phyloP scores from a whole-genome alignment of 2,888 invertebrate genomes.

The Sinohyriopsis cumingii region DNA sequence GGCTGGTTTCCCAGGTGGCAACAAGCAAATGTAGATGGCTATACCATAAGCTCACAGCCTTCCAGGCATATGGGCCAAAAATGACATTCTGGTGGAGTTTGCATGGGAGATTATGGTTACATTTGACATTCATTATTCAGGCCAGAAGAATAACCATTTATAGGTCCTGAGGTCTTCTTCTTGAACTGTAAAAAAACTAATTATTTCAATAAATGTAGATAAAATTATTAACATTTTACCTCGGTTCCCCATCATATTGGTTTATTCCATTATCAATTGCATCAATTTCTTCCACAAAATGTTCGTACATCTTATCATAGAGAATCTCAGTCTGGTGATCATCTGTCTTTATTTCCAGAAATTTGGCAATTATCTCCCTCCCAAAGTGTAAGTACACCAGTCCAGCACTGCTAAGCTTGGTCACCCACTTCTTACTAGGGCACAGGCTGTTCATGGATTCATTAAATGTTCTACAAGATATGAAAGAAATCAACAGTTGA shows the following conservation, averaged over 20 bases:
- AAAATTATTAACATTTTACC: constrained; percentile 39
- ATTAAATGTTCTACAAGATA: constrained; percentile 68
- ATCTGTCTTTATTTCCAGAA: constrained; percentile 42
- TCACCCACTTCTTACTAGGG: constrained; percentile 65
- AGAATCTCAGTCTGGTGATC: constrained; percentile 64
- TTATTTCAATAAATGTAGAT: no score
- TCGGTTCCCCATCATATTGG: constrained; percentile 78
- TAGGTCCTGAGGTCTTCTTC: no score
- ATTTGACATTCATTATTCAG: no score
- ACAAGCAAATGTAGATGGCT: no score
- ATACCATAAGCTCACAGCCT: no score
- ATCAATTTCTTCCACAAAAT: constrained; percentile 93
- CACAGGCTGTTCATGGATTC: constrained; percentile 71
- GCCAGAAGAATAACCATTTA: no score
- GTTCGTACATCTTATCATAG: constrained; percentile 82
- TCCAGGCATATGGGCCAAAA: no score
- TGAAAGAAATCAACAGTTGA: neutral
- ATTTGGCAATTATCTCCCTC: constrained; percentile 76
- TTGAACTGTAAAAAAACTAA: no score
- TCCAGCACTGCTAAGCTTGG: constrained; percentile 94
- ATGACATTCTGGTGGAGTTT: no score
- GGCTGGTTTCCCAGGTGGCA: no score
- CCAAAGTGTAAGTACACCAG: constrained; percentile 93
- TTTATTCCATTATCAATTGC: constrained; percentile 97
- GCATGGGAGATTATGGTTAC: no score